These are phyloP conservation scores for Orientallactaga bullata DNA, from an alignment of 2,113 vertebrate genomes.

Conservation along the genomic window DNA sequence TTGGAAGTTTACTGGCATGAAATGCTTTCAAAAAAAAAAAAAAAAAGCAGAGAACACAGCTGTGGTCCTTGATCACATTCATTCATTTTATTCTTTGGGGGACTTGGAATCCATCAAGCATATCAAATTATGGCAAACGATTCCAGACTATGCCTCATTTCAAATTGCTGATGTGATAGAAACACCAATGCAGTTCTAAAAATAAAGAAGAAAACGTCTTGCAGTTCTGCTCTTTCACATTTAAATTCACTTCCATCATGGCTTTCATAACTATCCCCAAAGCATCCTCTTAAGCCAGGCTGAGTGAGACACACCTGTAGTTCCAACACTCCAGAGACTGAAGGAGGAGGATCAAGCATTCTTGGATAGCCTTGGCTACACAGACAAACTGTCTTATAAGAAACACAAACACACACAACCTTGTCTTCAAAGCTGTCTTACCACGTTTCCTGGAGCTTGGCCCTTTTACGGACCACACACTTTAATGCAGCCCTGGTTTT, in stretches of 20 bases:
- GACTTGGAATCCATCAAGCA: constrained; percentile 61
- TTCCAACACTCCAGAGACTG: neutral
- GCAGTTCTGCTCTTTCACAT: constrained; percentile 49
- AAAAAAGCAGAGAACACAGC: constrained; percentile 58
- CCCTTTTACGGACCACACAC: fast-evolving
- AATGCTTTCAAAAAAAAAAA: neutral
- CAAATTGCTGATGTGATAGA: constrained; percentile 66
- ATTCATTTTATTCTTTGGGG: constrained; percentile 47
- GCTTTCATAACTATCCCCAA: neutral
- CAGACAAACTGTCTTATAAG: neutral
- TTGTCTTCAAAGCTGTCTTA: neutral
- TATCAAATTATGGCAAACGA: constrained; percentile 53
- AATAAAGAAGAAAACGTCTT: constrained; percentile 21
- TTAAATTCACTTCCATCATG: neutral
- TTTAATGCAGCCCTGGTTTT: neutral
- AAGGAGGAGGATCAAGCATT: neutral
- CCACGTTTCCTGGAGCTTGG: neutral
- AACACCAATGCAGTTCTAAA: constrained; percentile 59
- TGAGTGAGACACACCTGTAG: neutral
- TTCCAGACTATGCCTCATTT: constrained; percentile 56
- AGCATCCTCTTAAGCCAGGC: neutral
- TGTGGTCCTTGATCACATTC: constrained; percentile 62
- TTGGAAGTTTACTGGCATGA: neutral
- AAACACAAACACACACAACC: neutral
- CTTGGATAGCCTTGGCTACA: neutral